Base-by-base conservation (phyloP, 2,888 invertebrate genomes). In the Zygaena filipendulae region DNA sequence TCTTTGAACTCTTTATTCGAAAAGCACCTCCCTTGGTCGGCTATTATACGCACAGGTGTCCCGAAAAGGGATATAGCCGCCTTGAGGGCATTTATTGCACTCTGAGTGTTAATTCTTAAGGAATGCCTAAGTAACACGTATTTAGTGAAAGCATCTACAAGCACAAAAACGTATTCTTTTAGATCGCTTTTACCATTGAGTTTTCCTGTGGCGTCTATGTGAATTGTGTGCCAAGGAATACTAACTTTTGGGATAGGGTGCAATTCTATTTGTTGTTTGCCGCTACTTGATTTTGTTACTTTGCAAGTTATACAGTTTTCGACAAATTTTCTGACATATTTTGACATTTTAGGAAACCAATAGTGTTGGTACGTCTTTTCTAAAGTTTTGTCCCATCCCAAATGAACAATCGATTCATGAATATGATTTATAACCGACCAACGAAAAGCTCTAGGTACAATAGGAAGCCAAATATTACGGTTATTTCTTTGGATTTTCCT, bases 241-340 rank as follows among this genome's bases (percentile, higher is more conserved):
- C 25, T 20, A 1, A 34, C 18, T 32, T 52, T 56, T 2, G 44
- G 48, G 7, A 53, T 55, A 1, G 52, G 43, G 20, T 55, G 52
- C 2, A 54, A 22, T 20, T 30, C 25, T 21, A 25, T 21, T 8
- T 30, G 24, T 24, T 30, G 24, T 24, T 23, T 27, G n/a, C 27
- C 29, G 8, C 27, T 26, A 10, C 20, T 11, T 7, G 29, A 26
- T 9, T 29, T 29, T 4, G 23, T 23, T 16, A 29, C 9, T 23
- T 13, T 29, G 12, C 29, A 21, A 9, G 21, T 21, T 6, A 21
- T 21, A 8, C 4, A 21, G 21, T 21, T 21, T 21, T 21, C 21
- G 8, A 21, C 21, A 10, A 6, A 52, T 27, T 49, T 50, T 13
- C 44, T 22, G 2, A 52, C 47, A 25, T 38, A 46, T 19, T 39